Percentiles rank a stretch among this genome's conserved stretches.
Evolutionary conservation across 2,888 invertebrate species (phyloP).

Genomic region (Tetrapedia diversipes): DNA sequence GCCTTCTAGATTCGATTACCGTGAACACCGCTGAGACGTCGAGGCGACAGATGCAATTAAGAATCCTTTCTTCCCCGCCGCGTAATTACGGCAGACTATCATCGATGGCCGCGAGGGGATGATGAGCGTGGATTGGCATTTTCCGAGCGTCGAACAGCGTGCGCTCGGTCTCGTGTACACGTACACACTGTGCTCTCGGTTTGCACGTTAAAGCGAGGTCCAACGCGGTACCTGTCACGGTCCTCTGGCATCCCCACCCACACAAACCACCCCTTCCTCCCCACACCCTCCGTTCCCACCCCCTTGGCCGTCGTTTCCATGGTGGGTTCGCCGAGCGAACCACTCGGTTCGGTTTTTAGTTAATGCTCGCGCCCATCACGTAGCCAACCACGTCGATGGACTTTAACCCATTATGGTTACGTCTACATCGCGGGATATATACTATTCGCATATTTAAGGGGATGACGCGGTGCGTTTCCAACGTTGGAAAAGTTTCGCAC

Average conservation of each 20-base stretch:
- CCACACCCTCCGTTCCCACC: conserved; percentile 31
- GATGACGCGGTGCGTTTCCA: conserved; percentile 5
- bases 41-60: conserved; percentile 43
- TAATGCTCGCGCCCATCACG: conserved; percentile 75
- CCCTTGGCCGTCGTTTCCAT: conserved; percentile 53
- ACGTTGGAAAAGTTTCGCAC: neutral
- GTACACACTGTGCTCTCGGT: conserved; percentile 64
- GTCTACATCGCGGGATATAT: conserved; percentile 57
- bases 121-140: conserved; percentile 76
- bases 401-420: conserved; percentile 68
- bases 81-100: conserved; percentile 56
- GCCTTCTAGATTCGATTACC: no score
- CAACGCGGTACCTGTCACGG: conserved; percentile 64
- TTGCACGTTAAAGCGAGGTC: conserved; percentile 70
- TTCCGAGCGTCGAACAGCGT: conserved; percentile 71
- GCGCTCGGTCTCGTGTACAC: conserved; percentile 62
- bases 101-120: conserved; percentile 72
- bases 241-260: conserved; percentile 59
- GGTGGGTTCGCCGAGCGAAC: conserved; percentile 69
- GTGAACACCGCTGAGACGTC: no score
- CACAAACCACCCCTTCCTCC: no score
- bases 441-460: conserved; percentile 40
- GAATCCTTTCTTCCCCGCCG: conserved; percentile 6
- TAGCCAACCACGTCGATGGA: conserved; percentile 68
- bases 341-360: conserved; percentile 78